These are phyloP conservation scores for Andrena bucephala DNA, from an alignment of 2,888 invertebrate genomes.

Conservation along the genomic window DNA sequence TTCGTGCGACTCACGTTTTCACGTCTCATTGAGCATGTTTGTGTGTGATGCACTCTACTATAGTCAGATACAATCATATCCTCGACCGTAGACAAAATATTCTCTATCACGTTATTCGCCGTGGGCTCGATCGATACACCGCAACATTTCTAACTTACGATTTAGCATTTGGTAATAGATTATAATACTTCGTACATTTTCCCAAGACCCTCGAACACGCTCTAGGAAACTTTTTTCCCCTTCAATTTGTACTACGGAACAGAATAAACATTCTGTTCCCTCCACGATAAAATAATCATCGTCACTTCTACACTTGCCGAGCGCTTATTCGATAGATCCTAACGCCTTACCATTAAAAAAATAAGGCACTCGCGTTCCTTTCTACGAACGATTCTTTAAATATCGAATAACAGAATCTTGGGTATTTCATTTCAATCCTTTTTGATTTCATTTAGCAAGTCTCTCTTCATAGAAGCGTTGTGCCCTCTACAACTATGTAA, in stretches of 20 bases:
- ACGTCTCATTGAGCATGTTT: slow-evolving; percentile 42
- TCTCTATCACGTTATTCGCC: slow-evolving; percentile 2
- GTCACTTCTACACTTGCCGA: slow-evolving; percentile 13
- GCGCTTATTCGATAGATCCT: slow-evolving; percentile 41
- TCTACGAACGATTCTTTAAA: slow-evolving; percentile 3
- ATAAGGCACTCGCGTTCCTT: slow-evolving; percentile 39
- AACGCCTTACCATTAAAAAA: slow-evolving; percentile 31
- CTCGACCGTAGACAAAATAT: slow-evolving; percentile 18
- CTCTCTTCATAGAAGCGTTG: neutral
- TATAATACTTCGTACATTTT: slow-evolving; percentile 50
- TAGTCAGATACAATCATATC: slow-evolving; percentile 18
- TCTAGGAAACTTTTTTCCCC: slow-evolving; percentile 2
- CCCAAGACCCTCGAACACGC: slow-evolving; percentile 13
- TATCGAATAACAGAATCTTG: slow-evolving; percentile 23
- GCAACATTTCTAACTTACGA: slow-evolving; percentile 31
- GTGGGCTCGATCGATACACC: slow-evolving; percentile 19
- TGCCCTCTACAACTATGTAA: neutral
- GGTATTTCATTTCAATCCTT: neutral
- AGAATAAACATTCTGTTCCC: slow-evolving; percentile 11
- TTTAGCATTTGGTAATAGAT: slow-evolving; percentile 50
- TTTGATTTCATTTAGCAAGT: neutral
- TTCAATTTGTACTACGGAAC: slow-evolving; percentile 49
- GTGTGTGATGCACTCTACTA: slow-evolving; percentile 15
- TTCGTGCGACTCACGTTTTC: slow-evolving; percentile 21
- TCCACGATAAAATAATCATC: slow-evolving; percentile 15